These are phyloP conservation scores for Epizoanthus scotinus DNA, from an alignment of 92 coral and sea anemone genomes.

Conservation along the genomic window DNA sequence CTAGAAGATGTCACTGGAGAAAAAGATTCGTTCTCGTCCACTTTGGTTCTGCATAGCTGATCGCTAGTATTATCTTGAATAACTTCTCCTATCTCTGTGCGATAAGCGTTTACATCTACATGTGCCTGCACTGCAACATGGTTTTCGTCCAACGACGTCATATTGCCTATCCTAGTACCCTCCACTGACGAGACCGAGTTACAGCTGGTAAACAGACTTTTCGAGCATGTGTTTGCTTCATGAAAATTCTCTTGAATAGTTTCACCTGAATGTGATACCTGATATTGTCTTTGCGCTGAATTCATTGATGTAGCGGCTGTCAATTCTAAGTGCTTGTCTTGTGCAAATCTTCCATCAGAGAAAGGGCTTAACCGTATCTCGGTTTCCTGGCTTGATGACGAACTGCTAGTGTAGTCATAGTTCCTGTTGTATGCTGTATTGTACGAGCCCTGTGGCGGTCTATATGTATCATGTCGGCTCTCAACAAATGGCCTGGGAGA, in stretches of 20 bases:
- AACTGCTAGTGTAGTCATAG: neutral
- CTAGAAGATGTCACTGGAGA: neutral
- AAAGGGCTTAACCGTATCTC: neutral
- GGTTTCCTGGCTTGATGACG: neutral
- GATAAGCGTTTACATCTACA: neutral
- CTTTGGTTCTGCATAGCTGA: neutral
- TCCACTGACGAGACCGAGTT: neutral
- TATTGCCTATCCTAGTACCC: neutral
- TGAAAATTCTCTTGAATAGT: neutral
- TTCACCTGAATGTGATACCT: neutral
- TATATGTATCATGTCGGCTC: conserved; percentile 32
- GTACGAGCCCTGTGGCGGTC: conserved; percentile 9
- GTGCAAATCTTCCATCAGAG: neutral
- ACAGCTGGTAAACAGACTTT: neutral
- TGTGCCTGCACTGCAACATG: too few species aligned
- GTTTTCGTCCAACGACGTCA: neutral
- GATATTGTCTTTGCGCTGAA: neutral
- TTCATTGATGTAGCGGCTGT: neutral
- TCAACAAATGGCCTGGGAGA: neutral
- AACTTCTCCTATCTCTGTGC: neutral
- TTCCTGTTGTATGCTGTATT: neutral
- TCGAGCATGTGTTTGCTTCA: neutral
- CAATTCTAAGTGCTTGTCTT: neutral
- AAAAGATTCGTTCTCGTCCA: neutral
- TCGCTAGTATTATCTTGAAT: neutral